Percentiles rank a stretch among this genome's conserved stretches.
Conservation (phyloP, 2,113 vertebrate species). For the Amphiprion percula region DNA sequence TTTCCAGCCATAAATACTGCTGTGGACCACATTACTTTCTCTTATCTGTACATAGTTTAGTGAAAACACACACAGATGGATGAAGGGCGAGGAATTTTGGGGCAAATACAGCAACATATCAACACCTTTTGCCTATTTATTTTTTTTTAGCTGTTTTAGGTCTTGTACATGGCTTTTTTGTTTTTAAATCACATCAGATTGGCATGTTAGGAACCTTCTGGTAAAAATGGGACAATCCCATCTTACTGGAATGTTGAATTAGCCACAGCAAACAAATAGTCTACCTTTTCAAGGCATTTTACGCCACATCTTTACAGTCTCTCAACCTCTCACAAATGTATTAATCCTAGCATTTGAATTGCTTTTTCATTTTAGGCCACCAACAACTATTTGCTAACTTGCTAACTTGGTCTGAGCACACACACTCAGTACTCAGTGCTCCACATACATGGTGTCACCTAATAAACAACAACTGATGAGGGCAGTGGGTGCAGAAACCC, state of each 20-base stretch:
- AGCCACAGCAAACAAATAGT: neutral
- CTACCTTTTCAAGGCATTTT: constrained; percentile 3
- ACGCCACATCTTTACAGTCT: constrained; percentile 7
- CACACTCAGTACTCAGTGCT: constrained; percentile 16
- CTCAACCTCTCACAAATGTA: constrained; percentile 7
- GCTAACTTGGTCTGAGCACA: constrained; percentile 10
- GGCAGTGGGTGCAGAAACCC: neutral
- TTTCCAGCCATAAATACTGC: neutral
- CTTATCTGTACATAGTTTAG: neutral
- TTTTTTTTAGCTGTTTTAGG: neutral
- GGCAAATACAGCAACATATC: neutral
- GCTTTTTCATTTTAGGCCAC: constrained; percentile 10
- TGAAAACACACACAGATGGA: neutral
- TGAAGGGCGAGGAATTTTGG: no score
- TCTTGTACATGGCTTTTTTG: neutral
- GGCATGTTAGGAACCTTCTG: neutral
- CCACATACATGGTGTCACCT: neutral
- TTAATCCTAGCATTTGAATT: neutral
- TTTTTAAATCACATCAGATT: neutral
- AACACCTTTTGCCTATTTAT: neutral
- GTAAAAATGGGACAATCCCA: constrained; percentile 9
- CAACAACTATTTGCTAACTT: constrained; percentile 11
- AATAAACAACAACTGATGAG: neutral
- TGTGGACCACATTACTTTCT: neutral
- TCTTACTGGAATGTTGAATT: neutral